Conservation (phyloP, 1,140 invertebrate genomes). For the Drosophila setifemur region DNA sequence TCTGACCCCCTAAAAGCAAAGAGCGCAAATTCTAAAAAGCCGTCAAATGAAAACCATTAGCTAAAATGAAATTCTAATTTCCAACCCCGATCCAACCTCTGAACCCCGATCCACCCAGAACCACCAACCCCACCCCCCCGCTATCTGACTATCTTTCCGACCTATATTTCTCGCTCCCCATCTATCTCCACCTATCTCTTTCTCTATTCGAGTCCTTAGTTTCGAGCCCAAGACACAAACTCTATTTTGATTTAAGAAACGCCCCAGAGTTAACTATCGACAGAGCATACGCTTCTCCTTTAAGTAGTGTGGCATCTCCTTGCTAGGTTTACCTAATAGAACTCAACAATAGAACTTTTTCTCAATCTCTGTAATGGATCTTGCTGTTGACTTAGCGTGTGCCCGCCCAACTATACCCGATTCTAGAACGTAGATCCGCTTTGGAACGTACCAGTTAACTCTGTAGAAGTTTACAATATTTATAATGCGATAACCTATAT, state of each 20-base stretch:
- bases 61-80: conserved; percentile 64
- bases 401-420: conserved; percentile 32
- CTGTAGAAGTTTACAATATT: conserved; percentile 53
- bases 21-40: conserved; percentile 66
- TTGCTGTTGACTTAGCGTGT: conserved; percentile 51
- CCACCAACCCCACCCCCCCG: neutral
- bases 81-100: conserved; percentile 19
- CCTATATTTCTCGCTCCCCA: conserved; percentile 40
- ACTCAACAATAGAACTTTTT: conserved; percentile 51
- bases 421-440: conserved; percentile 49
- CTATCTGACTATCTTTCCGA: conserved; percentile 44
- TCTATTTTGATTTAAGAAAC: conserved; percentile 53
- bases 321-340: conserved; percentile 52
- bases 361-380: conserved; percentile 39
- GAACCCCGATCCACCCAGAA: conserved; percentile 8
- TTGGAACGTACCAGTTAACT: conserved; percentile 58
- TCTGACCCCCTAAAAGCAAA: conserved; percentile 39
- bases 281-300: conserved; percentile 57
- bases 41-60: conserved; percentile 75
- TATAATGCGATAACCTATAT: conserved; percentile 56
- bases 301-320: conserved; percentile 67
- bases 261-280: conserved; percentile 31
- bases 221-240: conserved; percentile 56
- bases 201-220: conserved; percentile 23
- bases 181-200: conserved; percentile 10